A percentile compares a stretch with the other conserved stretches of the same genome.
Conservation (phyloP, 2,888 invertebrate genomes). For the Machimus rusticus region DNA sequence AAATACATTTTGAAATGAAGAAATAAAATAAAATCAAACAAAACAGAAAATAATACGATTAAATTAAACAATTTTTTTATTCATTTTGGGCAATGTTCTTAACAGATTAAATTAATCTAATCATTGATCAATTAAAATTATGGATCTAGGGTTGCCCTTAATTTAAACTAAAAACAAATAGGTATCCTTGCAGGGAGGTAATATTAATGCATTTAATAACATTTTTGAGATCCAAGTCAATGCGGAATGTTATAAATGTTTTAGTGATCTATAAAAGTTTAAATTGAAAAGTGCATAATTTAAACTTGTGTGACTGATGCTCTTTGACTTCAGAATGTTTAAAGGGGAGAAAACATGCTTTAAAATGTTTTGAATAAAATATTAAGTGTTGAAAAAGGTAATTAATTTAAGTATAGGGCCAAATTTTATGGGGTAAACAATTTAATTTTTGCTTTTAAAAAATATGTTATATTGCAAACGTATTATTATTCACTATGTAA, state of each 20-base stretch:
- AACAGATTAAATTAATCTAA: neutral
- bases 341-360: neutral
- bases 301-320: neutral
- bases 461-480: too few species aligned
- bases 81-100: neutral
- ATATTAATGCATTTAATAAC: neutral
- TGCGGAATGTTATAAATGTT: neutral
- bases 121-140: neutral
- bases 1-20: conserved; percentile 42
- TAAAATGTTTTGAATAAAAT: neutral
- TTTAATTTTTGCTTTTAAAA: neutral
- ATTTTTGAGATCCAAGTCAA: neutral
- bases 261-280: neutral
- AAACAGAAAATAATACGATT: conserved; percentile 3
- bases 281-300: neutral
- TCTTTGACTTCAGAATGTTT: neutral
- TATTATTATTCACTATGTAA: too few species aligned
- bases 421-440: neutral
- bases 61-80: neutral
- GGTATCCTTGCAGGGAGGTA: neutral
- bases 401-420: neutral
- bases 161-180: neutral
- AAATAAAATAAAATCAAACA: conserved; percentile 33
- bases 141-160: neutral
- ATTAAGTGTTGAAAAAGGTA: neutral